These are phyloP conservation scores for Eumacrocentrus americanus DNA, from an alignment of 2,888 invertebrate species.

Conservation along the genomic window DNA sequence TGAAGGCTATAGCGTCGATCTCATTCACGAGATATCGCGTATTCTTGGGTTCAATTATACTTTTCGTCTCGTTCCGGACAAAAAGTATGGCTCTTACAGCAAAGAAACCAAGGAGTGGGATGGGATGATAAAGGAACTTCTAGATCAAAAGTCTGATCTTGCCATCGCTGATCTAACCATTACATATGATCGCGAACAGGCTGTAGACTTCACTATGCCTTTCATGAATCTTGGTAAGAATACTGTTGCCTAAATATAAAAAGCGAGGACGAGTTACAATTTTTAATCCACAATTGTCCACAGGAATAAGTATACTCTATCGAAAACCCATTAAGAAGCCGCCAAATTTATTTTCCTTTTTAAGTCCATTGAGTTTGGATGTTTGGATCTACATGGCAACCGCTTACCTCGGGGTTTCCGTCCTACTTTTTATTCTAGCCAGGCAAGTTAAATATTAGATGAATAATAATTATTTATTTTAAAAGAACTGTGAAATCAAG, in stretches of 20 bases:
- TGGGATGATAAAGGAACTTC: conserved; percentile 86
- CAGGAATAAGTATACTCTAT: conserved; percentile 67
- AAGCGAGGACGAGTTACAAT: background rate
- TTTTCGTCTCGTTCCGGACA: conserved; percentile 84
- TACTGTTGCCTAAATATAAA: background rate
- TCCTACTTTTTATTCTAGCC: conserved; percentile 69
- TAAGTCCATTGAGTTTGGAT: conserved; percentile 69
- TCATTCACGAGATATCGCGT: conserved; percentile 89
- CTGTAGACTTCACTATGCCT: conserved; percentile 80
- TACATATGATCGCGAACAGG: conserved; percentile 91
- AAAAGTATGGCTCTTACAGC: conserved; percentile 82
- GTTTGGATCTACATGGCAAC: conserved; percentile 73
- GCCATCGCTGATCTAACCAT: conserved; percentile 98
- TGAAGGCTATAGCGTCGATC: conserved; percentile 94
- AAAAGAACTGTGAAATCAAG: no score
- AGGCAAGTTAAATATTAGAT: no score
- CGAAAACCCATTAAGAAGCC: conserved; percentile 69
- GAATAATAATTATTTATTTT: no score
- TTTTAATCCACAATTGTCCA: conserved; percentile 7
- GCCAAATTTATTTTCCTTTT: conserved; percentile 72
- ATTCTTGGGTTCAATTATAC: conserved; percentile 88
- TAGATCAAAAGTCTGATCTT: conserved; percentile 91
- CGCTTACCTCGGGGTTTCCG: conserved; percentile 70
- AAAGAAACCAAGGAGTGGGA: conserved; percentile 88
- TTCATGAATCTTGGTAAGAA: conserved; percentile 89